Percentiles rank a stretch among this genome's conserved stretches.
Evolutionary conservation across 2,113 vertebrate genomes (phyloP).

Genomic region (Hippocampus abdominalis): DNA sequence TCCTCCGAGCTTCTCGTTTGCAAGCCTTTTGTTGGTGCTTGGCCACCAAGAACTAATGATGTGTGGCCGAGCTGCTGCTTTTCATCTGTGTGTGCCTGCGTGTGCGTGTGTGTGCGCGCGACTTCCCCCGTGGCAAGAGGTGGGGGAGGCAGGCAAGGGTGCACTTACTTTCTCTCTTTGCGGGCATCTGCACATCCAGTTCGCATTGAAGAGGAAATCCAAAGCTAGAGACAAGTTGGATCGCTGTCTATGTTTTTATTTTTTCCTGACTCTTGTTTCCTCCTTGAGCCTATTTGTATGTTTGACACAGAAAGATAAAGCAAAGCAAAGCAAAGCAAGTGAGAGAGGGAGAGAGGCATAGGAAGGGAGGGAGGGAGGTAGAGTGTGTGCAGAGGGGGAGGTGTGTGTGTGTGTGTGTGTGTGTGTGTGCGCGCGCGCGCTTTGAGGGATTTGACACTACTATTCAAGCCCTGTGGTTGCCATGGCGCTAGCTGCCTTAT

Average conservation of each 20-base stretch:
- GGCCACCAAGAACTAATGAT: slow-evolving; percentile 62
- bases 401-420: slow-evolving; percentile 18
- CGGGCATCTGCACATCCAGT: slow-evolving; percentile 43
- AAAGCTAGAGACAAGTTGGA: slow-evolving; percentile 26
- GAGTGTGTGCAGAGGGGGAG: slow-evolving; percentile 59
- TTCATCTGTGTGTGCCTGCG: slow-evolving; percentile 13
- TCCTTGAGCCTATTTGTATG: slow-evolving; percentile 37
- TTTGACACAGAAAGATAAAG: slow-evolving; percentile 36
- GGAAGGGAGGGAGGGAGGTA: slow-evolving; percentile 21
- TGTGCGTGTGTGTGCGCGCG: not conserved
- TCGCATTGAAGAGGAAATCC: slow-evolving; percentile 38
- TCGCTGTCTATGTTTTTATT: slow-evolving; percentile 25
- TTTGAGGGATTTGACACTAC: slow-evolving; percentile 79
- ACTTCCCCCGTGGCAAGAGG: slow-evolving; percentile 13
- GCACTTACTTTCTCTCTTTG: not conserved
- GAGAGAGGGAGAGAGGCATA: slow-evolving; percentile 8
- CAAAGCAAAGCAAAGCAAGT: slow-evolving; percentile 46
- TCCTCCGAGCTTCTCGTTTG: slow-evolving; percentile 30
- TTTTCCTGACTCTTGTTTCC: slow-evolving; percentile 32
- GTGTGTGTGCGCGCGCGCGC: too few relatives aligned
- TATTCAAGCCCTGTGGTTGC: slow-evolving; percentile 77
- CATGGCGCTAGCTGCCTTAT: slow-evolving; percentile 75
- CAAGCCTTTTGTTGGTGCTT: slow-evolving; percentile 61
- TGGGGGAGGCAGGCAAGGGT: slow-evolving; percentile 2
- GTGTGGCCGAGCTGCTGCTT: slow-evolving; percentile 58